Percentiles rank a stretch among this genome's conserved stretches.
These are phyloP conservation scores for Athene noctua DNA, from an alignment of 2,113 vertebrate genomes.

Conservation along the genomic window DNA sequence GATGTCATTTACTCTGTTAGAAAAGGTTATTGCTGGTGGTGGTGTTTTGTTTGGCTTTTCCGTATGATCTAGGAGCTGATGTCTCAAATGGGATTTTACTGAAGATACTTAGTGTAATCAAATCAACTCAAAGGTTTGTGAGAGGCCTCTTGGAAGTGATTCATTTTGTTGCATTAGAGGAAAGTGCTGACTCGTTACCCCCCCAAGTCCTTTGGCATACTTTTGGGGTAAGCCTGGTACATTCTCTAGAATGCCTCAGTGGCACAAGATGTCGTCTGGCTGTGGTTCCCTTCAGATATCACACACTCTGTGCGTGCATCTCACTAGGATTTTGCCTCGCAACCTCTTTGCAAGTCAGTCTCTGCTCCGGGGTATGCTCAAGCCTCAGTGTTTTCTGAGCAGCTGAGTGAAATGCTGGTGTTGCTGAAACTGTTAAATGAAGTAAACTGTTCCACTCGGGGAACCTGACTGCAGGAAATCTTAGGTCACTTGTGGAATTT, in stretches of 20 bases:
- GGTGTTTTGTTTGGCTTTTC: background rate
- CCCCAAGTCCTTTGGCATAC: background rate
- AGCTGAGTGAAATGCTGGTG: background rate
- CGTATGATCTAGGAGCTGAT: background rate
- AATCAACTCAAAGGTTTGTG: background rate
- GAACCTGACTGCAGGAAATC: background rate
- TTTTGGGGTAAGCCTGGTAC: background rate
- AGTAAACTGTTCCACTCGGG: background rate
- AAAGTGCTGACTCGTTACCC: background rate
- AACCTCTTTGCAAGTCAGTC: background rate
- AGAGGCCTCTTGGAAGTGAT: background rate
- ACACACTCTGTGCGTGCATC: rapidly evolving
- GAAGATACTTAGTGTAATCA: background rate
- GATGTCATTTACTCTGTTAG: background rate
- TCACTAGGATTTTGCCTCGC: background rate
- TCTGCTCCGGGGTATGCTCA: background rate
- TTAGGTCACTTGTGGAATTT: background rate
- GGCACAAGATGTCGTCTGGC: background rate
- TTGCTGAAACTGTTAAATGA: background rate
- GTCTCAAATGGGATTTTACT: background rate
- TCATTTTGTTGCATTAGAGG: background rate
- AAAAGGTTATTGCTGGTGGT: background rate
- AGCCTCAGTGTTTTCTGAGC: background rate
- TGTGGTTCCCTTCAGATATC: background rate
- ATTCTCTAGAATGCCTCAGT: rapidly evolving